Percentiles rank a stretch among this genome's conserved stretches.
phyloP scores from a whole-genome alignment of 1,140 invertebrate genomes.

The Drosophila azteca region DNA sequence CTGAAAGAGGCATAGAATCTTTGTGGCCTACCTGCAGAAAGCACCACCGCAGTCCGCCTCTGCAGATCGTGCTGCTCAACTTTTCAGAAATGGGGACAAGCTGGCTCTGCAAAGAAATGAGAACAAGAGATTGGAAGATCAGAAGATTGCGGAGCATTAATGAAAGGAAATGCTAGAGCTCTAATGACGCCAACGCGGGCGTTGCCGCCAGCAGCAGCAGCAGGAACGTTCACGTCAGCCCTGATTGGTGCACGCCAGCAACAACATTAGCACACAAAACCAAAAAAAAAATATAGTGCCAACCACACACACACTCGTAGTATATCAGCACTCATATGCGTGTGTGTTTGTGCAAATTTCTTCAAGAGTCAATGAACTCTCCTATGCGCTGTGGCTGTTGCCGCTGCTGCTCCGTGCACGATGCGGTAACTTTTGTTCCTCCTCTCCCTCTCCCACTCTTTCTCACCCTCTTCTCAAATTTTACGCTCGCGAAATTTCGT shows the following conservation, averaged over 20 bases:
- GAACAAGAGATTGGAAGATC: constrained; percentile 17
- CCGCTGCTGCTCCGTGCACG: constrained; percentile 28
- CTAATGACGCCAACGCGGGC: constrained; percentile 38
- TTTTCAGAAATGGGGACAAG: constrained; percentile 40
- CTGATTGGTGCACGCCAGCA: constrained; percentile 74
- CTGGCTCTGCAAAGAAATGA: constrained; percentile 4
- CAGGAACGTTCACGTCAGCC: constrained; percentile 14
- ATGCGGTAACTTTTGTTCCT: constrained; percentile 70
- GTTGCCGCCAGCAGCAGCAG: constrained; percentile 4
- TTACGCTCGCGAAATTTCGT: constrained; percentile 61
- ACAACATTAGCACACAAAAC: constrained; percentile 44
- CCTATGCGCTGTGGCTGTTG: constrained; percentile 59
- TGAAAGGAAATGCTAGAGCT: constrained; percentile 52
- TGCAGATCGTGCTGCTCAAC: constrained; percentile 44
- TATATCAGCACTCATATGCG: background rate
- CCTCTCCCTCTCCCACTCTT: background rate
- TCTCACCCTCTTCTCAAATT: constrained; percentile 23
- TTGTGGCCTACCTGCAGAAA: background rate
- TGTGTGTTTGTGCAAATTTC: constrained; percentile 24
- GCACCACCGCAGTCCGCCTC: constrained; percentile 4
- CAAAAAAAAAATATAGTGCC: constrained; percentile 24
- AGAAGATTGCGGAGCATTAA: constrained; percentile 3
- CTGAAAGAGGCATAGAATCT: no score
- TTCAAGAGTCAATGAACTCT: constrained; percentile 79
- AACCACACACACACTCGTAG: background rate